These are phyloP conservation scores for Rapana venosa DNA, from an alignment of 2,888 invertebrate species.

Conservation along the genomic window DNA sequence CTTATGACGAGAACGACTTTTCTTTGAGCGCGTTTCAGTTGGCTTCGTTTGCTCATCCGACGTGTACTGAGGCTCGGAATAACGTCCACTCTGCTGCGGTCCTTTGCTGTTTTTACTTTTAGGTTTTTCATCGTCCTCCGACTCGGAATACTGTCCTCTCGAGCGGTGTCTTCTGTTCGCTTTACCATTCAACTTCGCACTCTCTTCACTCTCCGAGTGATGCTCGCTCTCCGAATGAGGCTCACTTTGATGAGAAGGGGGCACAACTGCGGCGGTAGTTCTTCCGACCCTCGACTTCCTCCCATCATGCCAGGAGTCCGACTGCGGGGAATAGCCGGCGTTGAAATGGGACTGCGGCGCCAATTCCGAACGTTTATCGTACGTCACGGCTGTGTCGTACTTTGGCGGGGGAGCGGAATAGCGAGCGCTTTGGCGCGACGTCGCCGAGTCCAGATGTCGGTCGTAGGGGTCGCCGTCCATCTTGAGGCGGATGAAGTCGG, in stretches of 20 bases:
- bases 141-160: not conserved
- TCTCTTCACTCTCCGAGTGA: not conserved
- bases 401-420: not conserved
- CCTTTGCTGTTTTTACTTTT: not conserved
- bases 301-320: not conserved
- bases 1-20: too few relatives aligned
- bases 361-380: not conserved
- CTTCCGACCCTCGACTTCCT: not conserved
- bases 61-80: too few relatives aligned
- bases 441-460: not conserved
- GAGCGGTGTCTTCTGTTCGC: not conserved
- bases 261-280: not conserved
- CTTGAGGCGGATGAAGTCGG: constrained; percentile 51
- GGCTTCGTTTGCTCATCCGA: too few relatives aligned
- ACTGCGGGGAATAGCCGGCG: not conserved
- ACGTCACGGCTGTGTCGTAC: not conserved
- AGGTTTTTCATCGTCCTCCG: not conserved
- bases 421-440: not conserved
- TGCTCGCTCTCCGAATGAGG: not conserved
- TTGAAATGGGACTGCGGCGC: not conserved
- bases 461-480: not conserved
- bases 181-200: not conserved
- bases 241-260: not conserved
- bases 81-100: not conserved
- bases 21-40: too few relatives aligned